Evolutionary conservation across 2,797 vertebrate genomes (phyloP), one percentile per base, ranked within the genome.

Genomic region (Hephaestus fuliginosus): DNA sequence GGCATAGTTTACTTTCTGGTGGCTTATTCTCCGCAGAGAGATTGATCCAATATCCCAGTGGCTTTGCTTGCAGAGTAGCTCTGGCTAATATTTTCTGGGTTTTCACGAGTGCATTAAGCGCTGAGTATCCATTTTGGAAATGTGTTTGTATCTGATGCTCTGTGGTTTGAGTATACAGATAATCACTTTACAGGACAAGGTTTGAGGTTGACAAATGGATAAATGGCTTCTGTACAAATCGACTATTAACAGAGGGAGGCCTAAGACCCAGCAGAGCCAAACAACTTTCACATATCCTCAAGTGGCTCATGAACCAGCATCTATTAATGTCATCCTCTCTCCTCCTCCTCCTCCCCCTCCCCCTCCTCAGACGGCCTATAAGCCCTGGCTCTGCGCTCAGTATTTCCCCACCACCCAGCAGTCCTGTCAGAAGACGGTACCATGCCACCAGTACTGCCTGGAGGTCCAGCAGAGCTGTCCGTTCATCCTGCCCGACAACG

Each of bases 351-450:
- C 48, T 70, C 80, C 84, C 76, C 62, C 28, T 77, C 74, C 52
- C 75, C 76, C 83, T 82, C 83, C 74, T 51, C 92, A 99, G 98
- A 96, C 94, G 93, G 98, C 98, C 96, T 99, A 99, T 91, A 99
- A 99, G 96, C 98, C 97, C 94, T 99, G 98, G 98, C 96, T 99
- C 90, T 99, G 98, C 94, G 98, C 97, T 94, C 98, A 99, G 96
- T 98, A 97, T 93, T 99, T 99, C 96, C 97, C 98, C 94, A 97
- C 96, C 88, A 96, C 97, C 86, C 97, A 97, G 96, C 96, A 95
- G 92, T 97, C 97, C 88, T 99, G 98, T 96, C 96, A 94, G 93
- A 97, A 95, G 96, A 98, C 95, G 93, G 96, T 99, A 85, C 98
- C 98, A 88, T 99, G 98, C 96, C 97, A 97, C 95, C 97, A 97